These are phyloP conservation scores for Geodia barretti DNA, from an alignment of 37 sponge, comb jelly and placozoan species.

Conservation along the genomic window DNA sequence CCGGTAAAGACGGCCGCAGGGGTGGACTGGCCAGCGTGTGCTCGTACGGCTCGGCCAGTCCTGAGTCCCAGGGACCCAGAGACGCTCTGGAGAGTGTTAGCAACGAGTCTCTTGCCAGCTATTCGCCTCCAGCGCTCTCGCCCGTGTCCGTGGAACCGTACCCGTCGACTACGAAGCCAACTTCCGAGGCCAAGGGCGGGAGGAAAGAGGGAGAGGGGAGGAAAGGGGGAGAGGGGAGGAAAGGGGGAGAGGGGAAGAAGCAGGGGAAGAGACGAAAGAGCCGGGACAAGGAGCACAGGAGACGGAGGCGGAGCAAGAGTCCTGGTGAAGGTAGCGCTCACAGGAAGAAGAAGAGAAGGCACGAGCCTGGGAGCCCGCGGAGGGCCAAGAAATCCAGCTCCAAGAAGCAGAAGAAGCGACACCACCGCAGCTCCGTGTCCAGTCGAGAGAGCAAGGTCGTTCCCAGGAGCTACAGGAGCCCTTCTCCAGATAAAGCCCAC, in stretches of 20 bases:
- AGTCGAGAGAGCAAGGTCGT: neutral
- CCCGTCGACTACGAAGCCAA: neutral
- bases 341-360: constrained; percentile 19
- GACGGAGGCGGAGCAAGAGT: constrained; percentile 20
- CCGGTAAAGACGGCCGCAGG: neutral
- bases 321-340: neutral
- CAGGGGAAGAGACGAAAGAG: constrained; percentile 22
- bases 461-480: constrained; percentile 3
- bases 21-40: constrained; percentile 48
- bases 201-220: neutral
- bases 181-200: neutral
- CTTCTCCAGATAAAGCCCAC: neutral
- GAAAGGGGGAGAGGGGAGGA: neutral
- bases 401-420: neutral
- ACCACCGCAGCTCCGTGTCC: neutral
- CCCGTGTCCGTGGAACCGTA: constrained; percentile 37
- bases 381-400: neutral
- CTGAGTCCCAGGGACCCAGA: neutral
- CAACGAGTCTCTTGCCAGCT: constrained; percentile 39
- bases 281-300: constrained; percentile 12
- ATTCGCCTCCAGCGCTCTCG: constrained; percentile 26
- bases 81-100: constrained; percentile 46
- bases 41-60: constrained; percentile 49
- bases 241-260: neutral
- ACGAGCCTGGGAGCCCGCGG: constrained; percentile 9